Percentiles rank a stretch among this genome's conserved stretches.
Conservation (phyloP, 2,797 vertebrate genomes). For the Chiroxiphia lanceolata region DNA sequence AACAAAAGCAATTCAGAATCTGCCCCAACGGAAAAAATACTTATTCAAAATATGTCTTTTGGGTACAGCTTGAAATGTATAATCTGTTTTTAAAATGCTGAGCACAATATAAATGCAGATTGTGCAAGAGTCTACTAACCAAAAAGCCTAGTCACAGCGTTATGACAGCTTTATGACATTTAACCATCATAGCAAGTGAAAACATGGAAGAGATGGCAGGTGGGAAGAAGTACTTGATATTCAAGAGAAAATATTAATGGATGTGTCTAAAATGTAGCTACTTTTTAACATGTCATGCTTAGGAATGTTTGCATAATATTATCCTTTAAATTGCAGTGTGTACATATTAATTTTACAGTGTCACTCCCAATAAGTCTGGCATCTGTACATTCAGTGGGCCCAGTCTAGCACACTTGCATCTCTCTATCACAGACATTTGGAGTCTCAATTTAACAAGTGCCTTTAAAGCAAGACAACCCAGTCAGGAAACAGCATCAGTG, state of each 20-base stretch:
- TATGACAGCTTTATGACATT: slow-evolving; percentile 59
- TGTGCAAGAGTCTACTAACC: neutral
- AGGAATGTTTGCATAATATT: slow-evolving; percentile 56
- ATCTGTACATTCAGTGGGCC: neutral
- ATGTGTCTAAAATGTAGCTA: slow-evolving; percentile 43
- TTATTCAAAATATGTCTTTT: neutral
- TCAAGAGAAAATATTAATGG: slow-evolving; percentile 57
- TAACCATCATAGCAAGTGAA: slow-evolving; percentile 44
- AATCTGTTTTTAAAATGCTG: neutral
- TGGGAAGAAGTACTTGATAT: slow-evolving; percentile 41
- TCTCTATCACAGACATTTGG: neutral
- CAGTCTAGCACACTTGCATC: neutral
- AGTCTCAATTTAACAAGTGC: neutral
- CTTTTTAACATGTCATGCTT: slow-evolving; percentile 15
- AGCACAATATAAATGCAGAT: slow-evolving; percentile 14
- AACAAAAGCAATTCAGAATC: neutral
- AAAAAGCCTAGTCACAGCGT: slow-evolving; percentile 52
- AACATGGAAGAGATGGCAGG: slow-evolving; percentile 37
- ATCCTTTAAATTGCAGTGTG: slow-evolving; percentile 20
- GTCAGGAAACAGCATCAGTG: neutral
- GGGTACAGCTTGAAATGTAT: neutral
- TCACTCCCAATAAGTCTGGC: neutral
- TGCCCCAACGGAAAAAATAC: neutral
- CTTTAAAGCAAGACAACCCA: neutral
- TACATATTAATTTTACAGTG: slow-evolving; percentile 22